phyloP scores from a whole-genome alignment of 2,113 vertebrate species.

The Taxidea taxus region DNA sequence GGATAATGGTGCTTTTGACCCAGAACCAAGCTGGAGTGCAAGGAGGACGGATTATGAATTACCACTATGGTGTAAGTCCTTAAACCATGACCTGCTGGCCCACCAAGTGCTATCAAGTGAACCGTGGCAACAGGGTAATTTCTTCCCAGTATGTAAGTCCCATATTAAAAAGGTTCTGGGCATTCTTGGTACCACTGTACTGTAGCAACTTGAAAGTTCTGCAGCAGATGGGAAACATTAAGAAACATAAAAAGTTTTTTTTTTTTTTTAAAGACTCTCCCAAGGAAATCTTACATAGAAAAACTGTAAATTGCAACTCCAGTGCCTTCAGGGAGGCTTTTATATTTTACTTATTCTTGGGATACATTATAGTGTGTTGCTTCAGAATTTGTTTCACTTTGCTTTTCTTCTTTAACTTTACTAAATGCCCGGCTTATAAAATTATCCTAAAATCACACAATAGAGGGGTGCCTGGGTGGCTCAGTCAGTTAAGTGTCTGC shows the following conservation, averaged over 20 bases:
- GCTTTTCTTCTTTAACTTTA: conserved; percentile 13
- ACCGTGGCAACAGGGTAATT: conserved; percentile 27
- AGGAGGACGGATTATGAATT: conserved; percentile 52
- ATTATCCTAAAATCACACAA: background rate
- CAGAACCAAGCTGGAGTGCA: background rate
- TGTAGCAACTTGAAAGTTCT: background rate
- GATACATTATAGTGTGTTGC: background rate
- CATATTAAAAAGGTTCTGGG: conserved; percentile 37
- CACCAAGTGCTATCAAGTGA: background rate
- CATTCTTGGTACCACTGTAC: background rate
- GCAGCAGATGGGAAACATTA: conserved; percentile 35
- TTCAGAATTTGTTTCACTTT: conserved; percentile 16
- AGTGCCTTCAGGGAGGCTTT: background rate
- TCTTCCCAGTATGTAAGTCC: conserved; percentile 13
- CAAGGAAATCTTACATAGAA: conserved; percentile 14
- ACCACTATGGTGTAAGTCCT: background rate
- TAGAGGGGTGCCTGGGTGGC: background rate
- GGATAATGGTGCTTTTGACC: conserved; percentile 59
- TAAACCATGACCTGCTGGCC: conserved; percentile 44
- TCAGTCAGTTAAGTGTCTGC: background rate
- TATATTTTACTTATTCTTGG: background rate
- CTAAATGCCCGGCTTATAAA: background rate
- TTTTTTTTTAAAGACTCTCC: background rate
- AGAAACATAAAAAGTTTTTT: background rate
- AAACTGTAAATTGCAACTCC: background rate